Percentiles rank a stretch among this genome's conserved stretches.
Conservation (phyloP, 2,888 invertebrate genomes). For the Phyllotreta cruciferae region DNA sequence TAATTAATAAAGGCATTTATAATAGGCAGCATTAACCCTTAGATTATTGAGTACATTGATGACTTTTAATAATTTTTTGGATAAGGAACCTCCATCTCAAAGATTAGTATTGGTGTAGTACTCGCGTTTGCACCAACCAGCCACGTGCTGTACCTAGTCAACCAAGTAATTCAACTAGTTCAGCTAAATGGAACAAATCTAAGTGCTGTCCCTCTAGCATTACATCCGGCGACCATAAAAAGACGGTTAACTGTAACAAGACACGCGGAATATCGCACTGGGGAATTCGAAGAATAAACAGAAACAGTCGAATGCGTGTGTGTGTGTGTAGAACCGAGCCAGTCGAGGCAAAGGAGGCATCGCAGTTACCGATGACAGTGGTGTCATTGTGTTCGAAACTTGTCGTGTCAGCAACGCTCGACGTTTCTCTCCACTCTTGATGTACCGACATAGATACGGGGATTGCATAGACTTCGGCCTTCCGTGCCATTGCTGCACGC, state of each 20-base stretch:
- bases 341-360: slow-evolving; percentile 2
- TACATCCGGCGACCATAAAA: slow-evolving; percentile 29
- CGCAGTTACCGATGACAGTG: slow-evolving; percentile 31
- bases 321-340: too few relatives aligned
- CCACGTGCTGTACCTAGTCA: too few relatives aligned
- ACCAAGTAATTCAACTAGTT: background rate
- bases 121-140: too few relatives aligned
- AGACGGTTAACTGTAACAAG: slow-evolving; percentile 37
- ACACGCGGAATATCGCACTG: slow-evolving; percentile 32
- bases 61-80: too few relatives aligned
- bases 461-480: slow-evolving; percentile 5
- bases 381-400: slow-evolving; percentile 34
- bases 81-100: too few relatives aligned
- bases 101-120: too few relatives aligned
- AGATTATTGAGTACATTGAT: too few relatives aligned
- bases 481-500: background rate
- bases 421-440: slow-evolving; percentile 13
- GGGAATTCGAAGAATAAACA: slow-evolving; percentile 34
- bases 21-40: too few relatives aligned
- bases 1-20: too few relatives aligned
- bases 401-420: slow-evolving; percentile 25
- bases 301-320: slow-evolving; percentile 31
- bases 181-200: background rate
- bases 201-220: slow-evolving; percentile 4
- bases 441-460: slow-evolving; percentile 16